Base-by-base conservation (phyloP, 2,888 invertebrate genomes). In the Drosophila kuntzei region DNA sequence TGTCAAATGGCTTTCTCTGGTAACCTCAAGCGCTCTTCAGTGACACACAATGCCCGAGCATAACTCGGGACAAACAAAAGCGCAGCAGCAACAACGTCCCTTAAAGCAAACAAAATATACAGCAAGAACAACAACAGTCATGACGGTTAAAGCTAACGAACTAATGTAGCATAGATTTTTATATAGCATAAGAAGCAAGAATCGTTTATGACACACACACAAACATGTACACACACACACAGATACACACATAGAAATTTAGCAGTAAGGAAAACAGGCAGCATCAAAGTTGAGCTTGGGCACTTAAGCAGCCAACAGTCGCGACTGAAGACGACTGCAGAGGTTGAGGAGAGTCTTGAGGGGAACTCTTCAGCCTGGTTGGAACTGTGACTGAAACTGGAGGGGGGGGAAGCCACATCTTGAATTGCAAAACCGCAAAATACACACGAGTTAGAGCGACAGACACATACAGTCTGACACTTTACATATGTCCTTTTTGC, bases 81-180 rank as follows among this genome's bases (percentile, higher is more conserved):
- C 85, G 76, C 84, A 83, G 60, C 63, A 64, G 34, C 63, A 63
- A 64, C 63, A 66, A 64, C 51, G 74, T 43, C 54, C 49, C 68
- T 69, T 63, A 65, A 77, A 57, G 63, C 62, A 66, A 55, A 69
- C 55, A 71, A 71, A 64, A 71, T 58, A 61, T n/a, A 32, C 27
- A 54, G 14, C 22, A 14, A 39, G 59, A 55, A 41, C 51, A 47
- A 58, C 46, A 62, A 46, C 36, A 53, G 29, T n/a, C 18, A 60
- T 36, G 49, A 25, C 62, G 68, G 54, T 72, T 75, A 60, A 73
- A 68, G 70, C 87, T 81, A 87, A 84, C 85, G 88, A 89, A 89
- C 87, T 82, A 86, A 85, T 89, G 88, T 82, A 64, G 82, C 89
- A 82, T 89, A 67, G 86, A 89, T 85, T 89, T 85, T 85, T 67